Conservation (phyloP, 2,888 invertebrate genomes). For the Cancer borealis region DNA sequence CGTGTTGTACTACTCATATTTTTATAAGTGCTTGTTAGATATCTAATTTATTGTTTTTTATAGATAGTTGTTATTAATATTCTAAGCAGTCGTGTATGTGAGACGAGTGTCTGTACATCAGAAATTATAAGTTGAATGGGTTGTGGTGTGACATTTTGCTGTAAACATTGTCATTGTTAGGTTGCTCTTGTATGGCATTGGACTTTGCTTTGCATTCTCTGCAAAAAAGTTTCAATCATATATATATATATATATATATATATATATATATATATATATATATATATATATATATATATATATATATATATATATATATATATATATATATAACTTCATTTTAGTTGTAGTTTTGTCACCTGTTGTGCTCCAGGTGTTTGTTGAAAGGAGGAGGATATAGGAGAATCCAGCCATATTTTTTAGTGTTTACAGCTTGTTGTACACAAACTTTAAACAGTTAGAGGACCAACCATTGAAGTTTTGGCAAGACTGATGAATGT, state of each 20-base stretch:
- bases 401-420: conserved; percentile 34
- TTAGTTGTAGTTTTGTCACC: not conserved
- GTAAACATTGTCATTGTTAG: not conserved
- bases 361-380: not conserved
- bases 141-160: not conserved
- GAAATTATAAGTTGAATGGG: not conserved
- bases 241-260: not conserved
- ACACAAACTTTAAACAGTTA: not conserved
- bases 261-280: conserved; percentile 1
- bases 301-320: not conserved
- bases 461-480: conserved; percentile 26
- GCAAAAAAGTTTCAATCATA: not conserved
- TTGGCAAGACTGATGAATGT: not conserved
- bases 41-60: conserved; percentile 27
- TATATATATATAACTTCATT: not conserved
- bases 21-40: conserved; percentile 28
- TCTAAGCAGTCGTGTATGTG: not conserved
- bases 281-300: not conserved
- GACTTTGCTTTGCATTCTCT: not conserved
- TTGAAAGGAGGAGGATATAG: not conserved
- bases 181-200: not conserved
- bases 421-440: conserved; percentile 9
- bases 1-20: conserved; percentile 25
- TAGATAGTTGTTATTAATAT: conserved; percentile 13
- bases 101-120: not conserved